Evolutionary conservation across 2,113 vertebrate species (phyloP), one percentile per base, ranked within the genome.

Genomic region (Eira barbara): DNA sequence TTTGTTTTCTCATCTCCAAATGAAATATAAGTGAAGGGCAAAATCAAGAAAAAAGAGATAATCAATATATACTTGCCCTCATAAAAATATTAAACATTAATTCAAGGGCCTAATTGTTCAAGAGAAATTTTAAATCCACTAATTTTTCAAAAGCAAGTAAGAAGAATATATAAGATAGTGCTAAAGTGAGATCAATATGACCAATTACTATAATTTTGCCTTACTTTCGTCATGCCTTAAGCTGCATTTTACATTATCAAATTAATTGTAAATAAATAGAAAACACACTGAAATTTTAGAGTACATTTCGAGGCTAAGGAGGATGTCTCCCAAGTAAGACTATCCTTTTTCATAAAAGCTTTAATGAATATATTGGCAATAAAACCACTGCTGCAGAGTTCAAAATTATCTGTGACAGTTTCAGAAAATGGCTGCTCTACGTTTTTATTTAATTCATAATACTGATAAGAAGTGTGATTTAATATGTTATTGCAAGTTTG

Each of bases 381-480:
- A 92, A 95, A 96, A 52, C 10, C 45, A 87, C 92, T 89, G 74
- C 11, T 49, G 0, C 18, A 67, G 71, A 89, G 21, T 65, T 92
- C 67, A 92, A 93, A 95, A 49, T 96, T 80, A 92, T 74, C n/a
- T 39, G 23, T 97, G 79, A 82, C 78, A 65, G 11, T 79, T 95
- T 91, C 55, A 55, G 71, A 85, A 97, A 91, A 71, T 27, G 21
- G 39, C 55, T 78, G 25, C 39, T 86, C 59, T n/a, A 42, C 21
- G 27, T 92, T 84, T 84, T 65, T 65, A 59, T 94, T 94, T 49
- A 89, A 93, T 85, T 91, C 23, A 87, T 42, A 83, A 83, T 42
- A 67, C 5, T 71, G 82, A 93, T 95, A 94, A 94, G 39, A 96
- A 92, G 55, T 63, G 74, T 92, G 61, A 90, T 69, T 95, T 88